A percentile compares a stretch with the other conserved stretches of the same genome.
Conservation (phyloP, 1,140 invertebrate genomes). For the Cotesia chilonis region DNA sequence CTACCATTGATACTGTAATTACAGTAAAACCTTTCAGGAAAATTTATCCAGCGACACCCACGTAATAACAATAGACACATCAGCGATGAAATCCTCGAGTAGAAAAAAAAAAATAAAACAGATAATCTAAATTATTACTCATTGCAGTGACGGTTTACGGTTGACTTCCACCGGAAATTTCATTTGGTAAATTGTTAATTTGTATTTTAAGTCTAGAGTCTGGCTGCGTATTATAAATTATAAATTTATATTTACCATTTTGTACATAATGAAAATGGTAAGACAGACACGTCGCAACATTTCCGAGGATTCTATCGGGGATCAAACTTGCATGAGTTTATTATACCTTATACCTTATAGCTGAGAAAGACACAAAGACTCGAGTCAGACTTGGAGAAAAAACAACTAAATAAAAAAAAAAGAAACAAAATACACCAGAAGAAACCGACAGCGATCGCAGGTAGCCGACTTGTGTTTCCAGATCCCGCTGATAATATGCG, state of each 20-base stretch:
- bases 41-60: no score
- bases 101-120: no score
- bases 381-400: neutral
- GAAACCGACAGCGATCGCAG: slow-evolving; percentile 14
- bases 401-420: neutral
- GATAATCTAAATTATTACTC: slow-evolving; percentile 4
- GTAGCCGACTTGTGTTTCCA: slow-evolving; percentile 30
- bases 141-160: neutral
- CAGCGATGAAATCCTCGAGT: no score
- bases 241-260: no score
- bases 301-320: slow-evolving; percentile 11
- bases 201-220: no score
- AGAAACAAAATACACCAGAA: neutral
- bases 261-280: neutral
- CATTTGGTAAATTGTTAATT: neutral
- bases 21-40: slow-evolving; percentile 33
- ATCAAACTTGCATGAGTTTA: no score
- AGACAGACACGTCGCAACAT: slow-evolving; percentile 21
- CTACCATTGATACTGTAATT: slow-evolving; percentile 52
- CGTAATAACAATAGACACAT: neutral
- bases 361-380: neutral
- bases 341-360: no score
- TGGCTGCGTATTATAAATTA: no score
- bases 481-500: slow-evolving; percentile 22
- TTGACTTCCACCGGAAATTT: slow-evolving; percentile 10